Conservation (phyloP, 2,797 vertebrate genomes). For the Lagodon rhomboides region DNA sequence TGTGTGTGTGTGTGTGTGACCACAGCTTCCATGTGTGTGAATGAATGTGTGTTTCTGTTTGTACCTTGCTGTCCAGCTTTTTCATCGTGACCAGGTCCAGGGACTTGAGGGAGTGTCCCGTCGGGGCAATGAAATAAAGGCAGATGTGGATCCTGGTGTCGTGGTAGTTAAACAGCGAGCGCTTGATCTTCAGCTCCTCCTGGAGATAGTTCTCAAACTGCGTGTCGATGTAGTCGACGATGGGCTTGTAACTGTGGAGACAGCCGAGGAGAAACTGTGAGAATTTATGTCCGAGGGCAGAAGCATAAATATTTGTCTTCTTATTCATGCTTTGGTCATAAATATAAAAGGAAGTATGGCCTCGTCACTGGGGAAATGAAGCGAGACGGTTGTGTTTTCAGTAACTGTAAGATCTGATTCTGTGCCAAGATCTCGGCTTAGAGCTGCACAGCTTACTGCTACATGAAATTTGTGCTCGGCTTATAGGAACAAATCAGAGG, state of each 20-base stretch:
- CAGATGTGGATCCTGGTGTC: conserved; percentile 98
- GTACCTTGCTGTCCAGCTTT: conserved; percentile 98
- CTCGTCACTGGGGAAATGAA: conserved; percentile 48
- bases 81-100: conserved; percentile 99
- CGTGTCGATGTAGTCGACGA: conserved; percentile 99
- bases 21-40: background rate
- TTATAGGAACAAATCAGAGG: conserved; percentile 50
- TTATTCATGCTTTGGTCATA: conserved; percentile 44
- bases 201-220: conserved; percentile 99
- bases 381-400: conserved; percentile 53
- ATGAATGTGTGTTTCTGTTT: conserved; percentile 2
- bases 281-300: conserved; percentile 18
- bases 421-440: conserved; percentile 62
- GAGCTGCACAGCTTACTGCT: conserved; percentile 37
- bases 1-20: conserved; percentile 23
- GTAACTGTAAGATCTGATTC: conserved; percentile 51
- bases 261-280: conserved; percentile 41
- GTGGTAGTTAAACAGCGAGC: conserved; percentile 96
- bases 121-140: conserved; percentile 98
- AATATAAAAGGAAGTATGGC: conserved; percentile 42
- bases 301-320: conserved; percentile 51
- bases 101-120: conserved; percentile 97
- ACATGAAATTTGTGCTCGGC: conserved; percentile 41
- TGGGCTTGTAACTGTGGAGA: conserved; percentile 96
- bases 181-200: conserved; percentile 98